Evolutionary conservation across 2,797 vertebrate species (phyloP), one percentile per base, ranked within the genome.

Genomic region (Columba guinea): DNA sequence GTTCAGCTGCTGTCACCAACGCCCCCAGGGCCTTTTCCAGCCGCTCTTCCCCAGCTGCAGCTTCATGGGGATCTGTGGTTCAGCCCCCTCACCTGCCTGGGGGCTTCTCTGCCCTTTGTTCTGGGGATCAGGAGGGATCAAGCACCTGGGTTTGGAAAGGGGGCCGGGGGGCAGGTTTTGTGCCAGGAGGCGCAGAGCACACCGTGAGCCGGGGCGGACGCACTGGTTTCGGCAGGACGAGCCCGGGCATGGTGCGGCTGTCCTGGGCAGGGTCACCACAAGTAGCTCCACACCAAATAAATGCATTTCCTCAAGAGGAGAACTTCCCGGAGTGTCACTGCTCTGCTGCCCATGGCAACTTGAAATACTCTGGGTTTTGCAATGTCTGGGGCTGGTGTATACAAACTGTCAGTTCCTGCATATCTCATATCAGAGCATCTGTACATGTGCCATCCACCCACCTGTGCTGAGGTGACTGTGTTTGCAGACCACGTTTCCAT

Each of bases 141-240:
- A 3, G 19, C 2, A 5, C 17, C 41, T 15, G 12, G 26, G 15
- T 60, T 23, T 56, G 44, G 46, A 17, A 24, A 53, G 0, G 1
- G 23, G 9, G 26, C 10, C 10, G 28, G 7, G 28, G 3, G 6
- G 34, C 0, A 9, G 8, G 30, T 5, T 37, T 32, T 24, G 20
- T 16, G 35, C 34, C 4, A 9, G 32, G 34, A 17, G 32, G 16
- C 12, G 24, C 34, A 56, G 44, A 74, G 60, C 11, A 7, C 5
- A 2, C 17, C 0, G 0, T 4, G 11, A 56, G n/a, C 15, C 1
- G 0, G 20, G 13, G 24, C 2, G 9, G 41, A 14, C 35, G 13
- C 30, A 41, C 35, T 37, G 59, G n/a, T 44, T 84, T 60, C 1
- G 11, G 44, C 53, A 58, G 19, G n/a, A 44, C 58, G 44, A 70